Evolutionary conservation across 2,888 invertebrate species (phyloP).

Genomic region (Lepeophtheirus nordmannii): DNA sequence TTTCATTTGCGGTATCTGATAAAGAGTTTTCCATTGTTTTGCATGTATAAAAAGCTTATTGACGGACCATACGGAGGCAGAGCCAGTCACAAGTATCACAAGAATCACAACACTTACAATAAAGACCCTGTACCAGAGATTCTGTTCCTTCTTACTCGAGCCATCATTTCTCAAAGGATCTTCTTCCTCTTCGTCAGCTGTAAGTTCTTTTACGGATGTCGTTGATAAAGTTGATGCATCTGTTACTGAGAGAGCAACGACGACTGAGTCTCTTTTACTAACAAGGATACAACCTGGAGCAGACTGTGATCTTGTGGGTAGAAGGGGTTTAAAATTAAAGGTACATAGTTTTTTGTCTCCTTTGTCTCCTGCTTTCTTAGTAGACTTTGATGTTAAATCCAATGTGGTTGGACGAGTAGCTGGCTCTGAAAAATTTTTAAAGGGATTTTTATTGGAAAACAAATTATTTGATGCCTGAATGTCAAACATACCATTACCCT

Average conservation of each 20-base stretch:
- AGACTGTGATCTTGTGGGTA: slow-evolving; percentile 10
- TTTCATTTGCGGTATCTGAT: background rate
- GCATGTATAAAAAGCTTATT: background rate
- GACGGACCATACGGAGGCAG: background rate
- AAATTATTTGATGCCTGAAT: too few relatives aligned
- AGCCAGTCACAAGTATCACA: background rate
- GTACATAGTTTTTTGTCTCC: background rate
- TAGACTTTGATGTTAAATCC: slow-evolving; percentile 10
- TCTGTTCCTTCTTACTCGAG: background rate
- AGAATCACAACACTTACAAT: background rate
- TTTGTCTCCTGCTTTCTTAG: slow-evolving; percentile 17
- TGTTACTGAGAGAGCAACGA: background rate
- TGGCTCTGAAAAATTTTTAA: background rate
- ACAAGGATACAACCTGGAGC: slow-evolving; percentile 1
- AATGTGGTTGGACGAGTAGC: background rate
- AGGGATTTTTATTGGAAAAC: too few relatives aligned
- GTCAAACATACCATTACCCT: too few relatives aligned
- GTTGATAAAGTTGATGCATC: background rate
- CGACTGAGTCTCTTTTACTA: background rate
- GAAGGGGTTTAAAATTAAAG: slow-evolving; percentile 23
- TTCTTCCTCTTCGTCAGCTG: background rate
- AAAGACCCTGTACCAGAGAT: background rate
- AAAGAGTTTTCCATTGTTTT: background rate
- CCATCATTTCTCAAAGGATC: background rate
- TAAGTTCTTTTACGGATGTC: background rate